phyloP scores from a whole-genome alignment of 2,797 vertebrate genomes.

The Geotrypetes seraphini region DNA sequence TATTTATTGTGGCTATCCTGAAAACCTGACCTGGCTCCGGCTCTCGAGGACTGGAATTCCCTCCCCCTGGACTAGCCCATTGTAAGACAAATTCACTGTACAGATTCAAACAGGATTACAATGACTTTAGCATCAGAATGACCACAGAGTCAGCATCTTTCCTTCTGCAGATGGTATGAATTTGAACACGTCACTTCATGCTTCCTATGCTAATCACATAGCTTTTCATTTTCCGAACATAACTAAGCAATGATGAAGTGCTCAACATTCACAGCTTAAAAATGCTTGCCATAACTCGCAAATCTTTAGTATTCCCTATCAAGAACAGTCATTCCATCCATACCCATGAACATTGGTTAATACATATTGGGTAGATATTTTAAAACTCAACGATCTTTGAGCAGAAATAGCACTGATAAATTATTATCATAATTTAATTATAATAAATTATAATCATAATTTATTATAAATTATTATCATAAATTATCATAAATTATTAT shows the following conservation, averaged over 20 bases:
- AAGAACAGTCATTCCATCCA: no score
- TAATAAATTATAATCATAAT: no score
- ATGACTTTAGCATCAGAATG: slow-evolving; percentile 56
- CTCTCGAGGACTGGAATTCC: no score
- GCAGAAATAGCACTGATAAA: no score
- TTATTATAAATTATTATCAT: no score
- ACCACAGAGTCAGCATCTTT: slow-evolving; percentile 48
- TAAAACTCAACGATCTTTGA: no score
- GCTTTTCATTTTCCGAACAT: slow-evolving; percentile 56
- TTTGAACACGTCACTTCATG: slow-evolving; percentile 55
- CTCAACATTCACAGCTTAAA: slow-evolving; percentile 38
- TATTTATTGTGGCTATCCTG: no score
- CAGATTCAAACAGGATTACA: slow-evolving; percentile 61
- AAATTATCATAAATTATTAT: no score
- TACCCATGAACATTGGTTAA: no score
- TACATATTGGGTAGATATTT: no score
- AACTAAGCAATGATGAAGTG: slow-evolving; percentile 50
- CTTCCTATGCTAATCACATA: slow-evolving; percentile 49
- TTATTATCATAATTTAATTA: no score
- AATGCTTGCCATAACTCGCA: slow-evolving; percentile 17
- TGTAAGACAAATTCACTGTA: slow-evolving; percentile 51
- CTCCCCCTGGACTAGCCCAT: slow-evolving; percentile 34
- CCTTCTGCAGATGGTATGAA: slow-evolving; percentile 55
- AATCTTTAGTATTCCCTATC: slow-evolving; percentile 11
- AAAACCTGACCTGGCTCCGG: no score